Base-by-base conservation (phyloP, 1,140 invertebrate genomes). In the Drosophila kepulauana region DNA sequence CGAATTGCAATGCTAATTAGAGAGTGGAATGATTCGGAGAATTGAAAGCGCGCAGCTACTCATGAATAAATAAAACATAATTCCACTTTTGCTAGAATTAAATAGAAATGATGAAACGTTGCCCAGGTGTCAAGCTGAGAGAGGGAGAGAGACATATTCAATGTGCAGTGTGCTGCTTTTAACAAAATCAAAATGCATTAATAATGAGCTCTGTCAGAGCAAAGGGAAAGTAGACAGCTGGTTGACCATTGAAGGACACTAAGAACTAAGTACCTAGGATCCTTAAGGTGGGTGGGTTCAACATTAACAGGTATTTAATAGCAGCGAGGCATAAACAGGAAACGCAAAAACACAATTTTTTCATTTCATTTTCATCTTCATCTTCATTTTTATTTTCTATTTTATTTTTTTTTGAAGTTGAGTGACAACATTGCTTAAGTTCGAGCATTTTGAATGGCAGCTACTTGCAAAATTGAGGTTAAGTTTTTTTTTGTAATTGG, bases 161-260 rank as follows among this genome's bases (percentile, higher is more conserved):
- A 65, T 35, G 46, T 75, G 67, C 68, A 70, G 28, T 48, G 20
- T 25, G 20, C 49, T 15, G 54, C 71, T 75, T 73, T 80, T 75
- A 75, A 80, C 62, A 73, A 84, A 88, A 73, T 78, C 84, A 88
- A 78, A 89, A 81, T 81, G 77, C 84, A 84, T 84, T 81, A 89
- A 88, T 89, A 84, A 81, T 51, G 58, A 56, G 54, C 68, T 62
- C 68, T 62, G 46, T 67, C 69, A 72, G 57, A 20, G 49, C 45
- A 10, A 8, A 41, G 20, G 8, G 20, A 59, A 62, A 49, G 16
- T 43, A 43, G n/a, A 43, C 30, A 45, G 33, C 33, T 51, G 28
- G 38, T 46, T 65, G 63, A 33, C 38, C 61, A 48, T 30, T 56
- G 65, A 56, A 69, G 72, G 57, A 63, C 61, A 28, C 16, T 30